A percentile compares a stretch with the other conserved stretches of the same genome.
phyloP scores from a whole-genome alignment of 2,888 invertebrate species.

The Chrysolina haemoptera region DNA sequence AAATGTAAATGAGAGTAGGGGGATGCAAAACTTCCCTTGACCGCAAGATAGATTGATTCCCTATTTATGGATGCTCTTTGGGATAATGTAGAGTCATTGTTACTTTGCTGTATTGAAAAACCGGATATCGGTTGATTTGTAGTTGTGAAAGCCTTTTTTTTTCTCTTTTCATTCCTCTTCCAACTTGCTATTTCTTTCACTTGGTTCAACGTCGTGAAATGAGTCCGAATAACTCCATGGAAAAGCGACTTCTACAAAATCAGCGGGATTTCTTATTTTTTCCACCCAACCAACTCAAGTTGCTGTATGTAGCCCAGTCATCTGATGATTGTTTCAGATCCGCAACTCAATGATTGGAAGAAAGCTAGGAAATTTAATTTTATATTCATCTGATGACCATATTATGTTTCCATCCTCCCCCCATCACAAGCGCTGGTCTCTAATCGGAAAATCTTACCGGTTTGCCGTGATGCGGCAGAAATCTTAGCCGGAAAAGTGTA shows the following conservation, averaged over 20 bases:
- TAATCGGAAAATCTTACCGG: too few species aligned
- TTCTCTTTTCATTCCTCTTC: constrained; percentile 27
- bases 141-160: constrained; percentile 48
- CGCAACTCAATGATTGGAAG: too few species aligned
- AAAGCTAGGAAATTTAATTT: too few species aligned
- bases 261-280: too few species aligned
- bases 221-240: neutral
- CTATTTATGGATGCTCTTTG: constrained; percentile 60
- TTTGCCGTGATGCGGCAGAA: too few species aligned
- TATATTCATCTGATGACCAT: too few species aligned
- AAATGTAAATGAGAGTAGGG: constrained; percentile 61
- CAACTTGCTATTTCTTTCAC: constrained; percentile 11
- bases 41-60: constrained; percentile 64
- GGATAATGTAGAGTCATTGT: constrained; percentile 64
- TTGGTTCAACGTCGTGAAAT: neutral
- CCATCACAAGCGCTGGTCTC: too few species aligned
- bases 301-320: too few species aligned
- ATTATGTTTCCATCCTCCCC: too few species aligned
- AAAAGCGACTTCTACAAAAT: neutral
- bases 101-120: constrained; percentile 60
- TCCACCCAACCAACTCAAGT: too few species aligned
- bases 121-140: constrained; percentile 54
- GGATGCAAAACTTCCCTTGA: constrained; percentile 61
- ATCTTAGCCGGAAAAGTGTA: too few species aligned
- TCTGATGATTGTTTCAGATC: too few species aligned